Evolutionary conservation across 2,888 invertebrate genomes (phyloP), one percentile per base, ranked within the genome.

Genomic region (Galeruca laticollis): DNA sequence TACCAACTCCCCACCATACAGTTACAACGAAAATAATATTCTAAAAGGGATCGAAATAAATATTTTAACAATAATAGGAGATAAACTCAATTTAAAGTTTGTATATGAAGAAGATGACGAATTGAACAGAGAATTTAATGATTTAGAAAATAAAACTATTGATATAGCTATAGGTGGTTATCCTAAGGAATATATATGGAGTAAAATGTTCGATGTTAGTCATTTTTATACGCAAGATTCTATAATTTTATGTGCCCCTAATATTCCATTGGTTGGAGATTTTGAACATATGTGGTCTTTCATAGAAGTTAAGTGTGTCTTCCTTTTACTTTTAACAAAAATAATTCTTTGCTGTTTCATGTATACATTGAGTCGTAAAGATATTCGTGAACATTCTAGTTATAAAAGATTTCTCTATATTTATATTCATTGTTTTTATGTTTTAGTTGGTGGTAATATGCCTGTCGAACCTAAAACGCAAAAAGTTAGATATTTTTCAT

Each of bases 91-190:
- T 20, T n/a, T 65, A 20, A 33, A 43, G n/a, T 31, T 65, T 0
- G n/a, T 26, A 21, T 65, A 26, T 35, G 13, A 56, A 49, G 20
- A 40, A 15, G 26, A 26, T 26, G 6, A 26, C 26, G 26, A 26
- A 26, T 26, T 26, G 6, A 26, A 26, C 3, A 26, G 57, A 1
- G 54, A 51, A 13, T 70, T 70, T 5, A 20, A 37, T 21, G 10
- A 43, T 4, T 35, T 73, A 18, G 49, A 37, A 26, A 57, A 68
- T 33, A 68, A 68, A 40, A 59, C 68, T 21, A 35, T 51, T 9
- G 73, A 73, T 37, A 31, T 73, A 31, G 52, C 60, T 18, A 26
- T 70, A 21, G 73, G 73, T n/a, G 70, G 73, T 47, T 70, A 61
- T 37, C 63, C 71, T 8, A 62, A 49, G 43, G 65, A 57, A 10